Percentiles rank a stretch among this genome's conserved stretches.
These are phyloP conservation scores for Calypte anna DNA, from an alignment of 2,113 vertebrate species.

Conservation along the genomic window DNA sequence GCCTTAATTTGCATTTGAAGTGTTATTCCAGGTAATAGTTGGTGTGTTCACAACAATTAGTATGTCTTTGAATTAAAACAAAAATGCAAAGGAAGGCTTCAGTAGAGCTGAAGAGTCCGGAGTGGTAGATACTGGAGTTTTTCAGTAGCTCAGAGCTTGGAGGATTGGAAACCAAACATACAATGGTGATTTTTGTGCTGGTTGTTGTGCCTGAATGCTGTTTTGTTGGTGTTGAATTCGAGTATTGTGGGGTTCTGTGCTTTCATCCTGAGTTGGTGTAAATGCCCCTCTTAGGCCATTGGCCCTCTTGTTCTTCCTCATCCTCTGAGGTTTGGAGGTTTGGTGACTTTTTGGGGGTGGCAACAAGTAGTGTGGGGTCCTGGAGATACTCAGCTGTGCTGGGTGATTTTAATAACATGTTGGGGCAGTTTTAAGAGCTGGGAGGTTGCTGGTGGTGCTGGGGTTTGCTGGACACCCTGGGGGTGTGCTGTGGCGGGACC, in stretches of 20 bases:
- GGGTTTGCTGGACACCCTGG: neutral
- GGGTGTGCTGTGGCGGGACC: neutral
- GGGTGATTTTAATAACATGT: accelerated
- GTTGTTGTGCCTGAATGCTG: conserved; percentile 20
- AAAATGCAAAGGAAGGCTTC: neutral
- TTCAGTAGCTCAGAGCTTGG: neutral
- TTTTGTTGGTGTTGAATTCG: conserved; percentile 52
- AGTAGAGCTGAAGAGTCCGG: neutral
- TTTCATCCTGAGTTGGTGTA: neutral
- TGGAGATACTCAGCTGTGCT: neutral
- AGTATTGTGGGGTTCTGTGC: neutral
- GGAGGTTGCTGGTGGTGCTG: neutral
- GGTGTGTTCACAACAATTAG: conserved; percentile 25
- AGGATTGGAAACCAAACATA: neutral
- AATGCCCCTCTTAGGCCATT: neutral
- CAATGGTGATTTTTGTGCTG: conserved; percentile 50
- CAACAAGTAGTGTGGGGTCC: neutral
- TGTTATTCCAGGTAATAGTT: conserved; percentile 65
- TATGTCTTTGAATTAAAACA: neutral
- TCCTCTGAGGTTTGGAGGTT: neutral
- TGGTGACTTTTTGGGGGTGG: accelerated
- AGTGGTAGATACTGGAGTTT: neutral
- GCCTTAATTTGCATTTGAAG: conserved; percentile 62
- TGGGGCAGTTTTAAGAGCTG: neutral
- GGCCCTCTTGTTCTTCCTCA: accelerated